Percentiles rank a stretch among this genome's conserved stretches.
phyloP scores from a whole-genome alignment of 2,113 vertebrate genomes.

The Triplophysa rosa region DNA sequence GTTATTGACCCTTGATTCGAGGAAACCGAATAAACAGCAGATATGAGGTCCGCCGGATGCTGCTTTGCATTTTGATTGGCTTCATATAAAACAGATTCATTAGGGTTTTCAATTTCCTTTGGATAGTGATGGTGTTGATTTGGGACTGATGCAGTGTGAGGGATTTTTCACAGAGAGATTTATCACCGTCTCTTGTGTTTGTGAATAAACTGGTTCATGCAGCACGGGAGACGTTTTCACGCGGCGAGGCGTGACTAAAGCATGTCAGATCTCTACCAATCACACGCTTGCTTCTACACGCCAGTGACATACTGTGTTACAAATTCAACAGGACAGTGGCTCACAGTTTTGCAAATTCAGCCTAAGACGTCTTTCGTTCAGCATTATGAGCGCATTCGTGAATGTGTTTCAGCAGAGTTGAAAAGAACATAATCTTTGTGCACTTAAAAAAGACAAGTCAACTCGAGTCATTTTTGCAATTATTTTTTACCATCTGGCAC shows the following conservation, averaged over 20 bases:
- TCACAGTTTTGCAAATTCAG: not conserved
- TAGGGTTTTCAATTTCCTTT: slow-evolving; percentile 19
- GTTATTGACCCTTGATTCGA: slow-evolving; percentile 37
- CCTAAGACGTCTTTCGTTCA: slow-evolving; percentile 9
- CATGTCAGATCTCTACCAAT: slow-evolving; percentile 8
- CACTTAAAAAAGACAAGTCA: not conserved
- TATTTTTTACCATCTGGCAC: not conserved
- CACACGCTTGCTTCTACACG: not conserved
- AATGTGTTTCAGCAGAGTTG: not conserved
- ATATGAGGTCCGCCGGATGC: slow-evolving; percentile 1
- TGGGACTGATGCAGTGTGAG: slow-evolving; percentile 17
- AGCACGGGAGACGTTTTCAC: not conserved
- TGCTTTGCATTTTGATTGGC: slow-evolving; percentile 44
- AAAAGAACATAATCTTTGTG: not conserved
- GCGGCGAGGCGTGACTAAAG: slow-evolving; percentile 4
- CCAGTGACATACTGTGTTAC: not conserved
- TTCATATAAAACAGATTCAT: slow-evolving; percentile 34
- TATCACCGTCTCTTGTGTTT: slow-evolving; percentile 6
- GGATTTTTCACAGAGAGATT: slow-evolving; percentile 13
- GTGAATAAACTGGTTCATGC: slow-evolving; percentile 26
- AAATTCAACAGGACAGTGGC: slow-evolving; percentile 22
- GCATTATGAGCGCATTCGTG: not conserved
- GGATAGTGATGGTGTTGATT: slow-evolving; percentile 16
- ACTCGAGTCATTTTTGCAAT: not conserved
- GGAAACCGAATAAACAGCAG: slow-evolving; percentile 15